Base-by-base conservation (phyloP, 2,113 vertebrate genomes). In the Leiothrix lutea region DNA sequence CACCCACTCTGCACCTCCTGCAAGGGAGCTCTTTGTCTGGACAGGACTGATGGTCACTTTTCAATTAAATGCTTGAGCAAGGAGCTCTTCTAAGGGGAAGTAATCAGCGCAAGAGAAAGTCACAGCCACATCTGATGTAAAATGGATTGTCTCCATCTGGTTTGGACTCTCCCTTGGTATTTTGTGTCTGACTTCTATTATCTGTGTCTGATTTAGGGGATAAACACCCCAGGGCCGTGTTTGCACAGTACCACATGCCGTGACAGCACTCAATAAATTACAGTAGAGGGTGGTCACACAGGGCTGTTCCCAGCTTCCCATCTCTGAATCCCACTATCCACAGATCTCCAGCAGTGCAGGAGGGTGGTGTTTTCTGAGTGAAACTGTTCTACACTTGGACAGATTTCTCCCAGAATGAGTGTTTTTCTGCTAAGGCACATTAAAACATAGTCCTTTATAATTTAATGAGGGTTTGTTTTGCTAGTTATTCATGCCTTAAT, bases 201-300 rank as follows among this genome's bases (percentile, higher is more conserved):
- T 90, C 79, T 88, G 71, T 92, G 60, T 84, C 94, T 95, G 91
- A 95, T 95, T 95, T 90, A 96, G 61, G 92, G 92, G 85, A 91
- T 88, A 96, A 94, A 91, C 72, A 90, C 89, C 79, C 60, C 25
- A 45, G 92, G 92, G 89, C 89, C 71, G 33, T 89, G 84, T 95
- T 96, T 96, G 81, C 73, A 61, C 86, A 95, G 57, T 67, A 81
- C 67, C 71, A 72, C 89, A 81, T 86, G 75, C 71, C 25, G n/a
- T 79, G 94, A 95, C 86, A 94, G 77, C 71, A 80, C 74, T 88
- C 86, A 91, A 91, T 97, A 95, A 84, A 94, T 96, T 91, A 86
- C 5, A 48, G 60, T 29, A 47, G 78, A 87, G 74, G 29, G 36
- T 71, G 85, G 74, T 95, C 36, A 78, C 56, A 62, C 48, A 66